Percentiles rank a stretch among this genome's conserved stretches.
These are phyloP conservation scores for Podarcis muralis DNA, from an alignment of 2,113 vertebrate genomes.

Conservation along the genomic window DNA sequence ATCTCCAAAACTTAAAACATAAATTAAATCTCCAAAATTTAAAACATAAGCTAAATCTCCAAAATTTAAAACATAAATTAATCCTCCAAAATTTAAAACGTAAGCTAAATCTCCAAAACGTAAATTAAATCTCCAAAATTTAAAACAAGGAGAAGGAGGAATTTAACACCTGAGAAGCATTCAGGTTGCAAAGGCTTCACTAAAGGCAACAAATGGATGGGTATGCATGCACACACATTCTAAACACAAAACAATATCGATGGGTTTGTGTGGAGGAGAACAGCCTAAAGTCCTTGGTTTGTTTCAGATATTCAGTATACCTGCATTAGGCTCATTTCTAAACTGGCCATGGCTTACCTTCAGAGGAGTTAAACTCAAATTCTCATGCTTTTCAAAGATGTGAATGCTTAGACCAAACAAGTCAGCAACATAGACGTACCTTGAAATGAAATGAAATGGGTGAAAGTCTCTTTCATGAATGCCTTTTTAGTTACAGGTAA, in stretches of 20 bases:
- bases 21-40: no score
- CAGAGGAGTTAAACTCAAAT: conserved; percentile 77
- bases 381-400: conserved; percentile 81
- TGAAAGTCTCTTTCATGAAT: neutral
- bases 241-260: neutral
- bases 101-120: no score
- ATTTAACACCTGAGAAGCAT: neutral
- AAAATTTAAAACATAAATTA: no score
- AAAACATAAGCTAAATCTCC: no score
- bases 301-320: neutral
- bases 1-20: no score
- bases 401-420: conserved; percentile 71
- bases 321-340: neutral
- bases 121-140: no score
- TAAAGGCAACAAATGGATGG: neutral
- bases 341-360: conserved; percentile 81
- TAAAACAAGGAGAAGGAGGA: no score
- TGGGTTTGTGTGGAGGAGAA: neutral
- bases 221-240: neutral
- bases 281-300: neutral
- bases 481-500: neutral
- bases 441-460: conserved; percentile 61
- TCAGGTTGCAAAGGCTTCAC: neutral
- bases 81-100: no score
- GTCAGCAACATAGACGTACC: conserved; percentile 87